Percentiles rank a stretch among this genome's conserved stretches.
Conservation (phyloP, 2,797 vertebrate species). For the Alca torda region DNA sequence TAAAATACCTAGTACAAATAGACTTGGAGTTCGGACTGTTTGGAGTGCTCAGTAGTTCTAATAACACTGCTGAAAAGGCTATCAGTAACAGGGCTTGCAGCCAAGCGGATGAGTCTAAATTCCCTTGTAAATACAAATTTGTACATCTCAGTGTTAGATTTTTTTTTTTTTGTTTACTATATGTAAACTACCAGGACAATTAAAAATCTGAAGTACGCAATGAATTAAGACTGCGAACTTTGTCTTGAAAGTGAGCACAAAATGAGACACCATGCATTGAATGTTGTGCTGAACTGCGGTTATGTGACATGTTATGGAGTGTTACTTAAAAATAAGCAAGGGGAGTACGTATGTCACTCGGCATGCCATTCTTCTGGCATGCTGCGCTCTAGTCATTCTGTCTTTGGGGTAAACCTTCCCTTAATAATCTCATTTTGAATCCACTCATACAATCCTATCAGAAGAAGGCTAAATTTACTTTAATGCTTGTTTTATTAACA, state of each 20-base stretch:
- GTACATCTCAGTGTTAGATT: background rate
- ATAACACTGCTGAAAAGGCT: background rate
- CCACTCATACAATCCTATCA: background rate
- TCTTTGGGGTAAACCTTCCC: background rate
- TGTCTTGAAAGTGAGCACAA: background rate
- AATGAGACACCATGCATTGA: rapidly evolving
- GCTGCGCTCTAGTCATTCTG: background rate
- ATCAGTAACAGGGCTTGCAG: background rate
- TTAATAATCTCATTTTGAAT: background rate
- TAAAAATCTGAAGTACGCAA: background rate
- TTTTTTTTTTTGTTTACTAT: background rate
- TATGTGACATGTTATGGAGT: background rate
- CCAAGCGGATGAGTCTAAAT: background rate
- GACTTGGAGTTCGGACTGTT: background rate
- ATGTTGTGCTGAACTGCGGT: rapidly evolving
- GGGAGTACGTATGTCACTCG: rapidly evolving
- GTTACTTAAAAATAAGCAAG: background rate
- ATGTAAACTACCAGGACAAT: background rate
- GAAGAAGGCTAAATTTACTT: background rate
- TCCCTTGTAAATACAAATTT: background rate
- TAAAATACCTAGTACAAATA: background rate
- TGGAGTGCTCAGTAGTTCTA: background rate
- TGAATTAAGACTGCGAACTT: background rate
- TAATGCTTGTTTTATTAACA: background rate
- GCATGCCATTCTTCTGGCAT: background rate